These are phyloP conservation scores for Dasysyrphus albostriatus DNA, from an alignment of 2,888 invertebrate species.

Conservation along the genomic window DNA sequence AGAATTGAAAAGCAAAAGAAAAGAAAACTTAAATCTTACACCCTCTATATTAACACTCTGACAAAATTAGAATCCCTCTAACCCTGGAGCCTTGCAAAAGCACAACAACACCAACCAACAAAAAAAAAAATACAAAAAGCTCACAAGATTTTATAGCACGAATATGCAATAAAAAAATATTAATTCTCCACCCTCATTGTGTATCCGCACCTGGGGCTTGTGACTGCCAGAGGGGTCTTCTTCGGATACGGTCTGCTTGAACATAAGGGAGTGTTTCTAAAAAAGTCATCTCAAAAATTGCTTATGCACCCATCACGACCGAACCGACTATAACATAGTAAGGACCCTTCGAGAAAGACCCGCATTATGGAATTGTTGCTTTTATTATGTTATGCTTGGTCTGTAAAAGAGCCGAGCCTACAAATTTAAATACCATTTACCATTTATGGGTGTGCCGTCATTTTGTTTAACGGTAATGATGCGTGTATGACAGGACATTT, in stretches of 20 bases:
- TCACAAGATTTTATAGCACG: slow-evolving; percentile 50
- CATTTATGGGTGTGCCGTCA: slow-evolving; percentile 63
- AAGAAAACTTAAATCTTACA: slow-evolving; percentile 23
- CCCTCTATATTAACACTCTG: slow-evolving; percentile 48
- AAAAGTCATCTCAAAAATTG: slow-evolving; percentile 46
- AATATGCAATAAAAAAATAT: slow-evolving; percentile 71
- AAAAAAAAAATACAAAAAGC: not conserved
- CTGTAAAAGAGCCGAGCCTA: slow-evolving; percentile 35
- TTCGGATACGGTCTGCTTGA: not conserved
- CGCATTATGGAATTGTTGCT: slow-evolving; percentile 41
- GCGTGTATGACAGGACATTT: slow-evolving; percentile 70
- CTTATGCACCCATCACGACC: slow-evolving; percentile 33
- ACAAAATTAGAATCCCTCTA: slow-evolving; percentile 7
- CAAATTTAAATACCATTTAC: slow-evolving; percentile 66
- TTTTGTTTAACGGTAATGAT: slow-evolving; percentile 68
- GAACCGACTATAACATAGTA: slow-evolving; percentile 1
- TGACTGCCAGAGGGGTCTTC: slow-evolving; percentile 27
- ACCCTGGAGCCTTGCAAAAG: slow-evolving; percentile 1
- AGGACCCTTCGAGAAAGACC: not conserved
- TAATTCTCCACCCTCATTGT: slow-evolving; percentile 51
- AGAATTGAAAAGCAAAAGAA: slow-evolving; percentile 15
- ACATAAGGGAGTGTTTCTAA: slow-evolving; percentile 32
- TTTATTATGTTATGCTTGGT: slow-evolving; percentile 10
- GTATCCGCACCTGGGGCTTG: slow-evolving; percentile 58
- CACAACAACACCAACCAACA: not conserved